Conservation (phyloP, 1,140 invertebrate species). For the Drosophila gunungcola region DNA sequence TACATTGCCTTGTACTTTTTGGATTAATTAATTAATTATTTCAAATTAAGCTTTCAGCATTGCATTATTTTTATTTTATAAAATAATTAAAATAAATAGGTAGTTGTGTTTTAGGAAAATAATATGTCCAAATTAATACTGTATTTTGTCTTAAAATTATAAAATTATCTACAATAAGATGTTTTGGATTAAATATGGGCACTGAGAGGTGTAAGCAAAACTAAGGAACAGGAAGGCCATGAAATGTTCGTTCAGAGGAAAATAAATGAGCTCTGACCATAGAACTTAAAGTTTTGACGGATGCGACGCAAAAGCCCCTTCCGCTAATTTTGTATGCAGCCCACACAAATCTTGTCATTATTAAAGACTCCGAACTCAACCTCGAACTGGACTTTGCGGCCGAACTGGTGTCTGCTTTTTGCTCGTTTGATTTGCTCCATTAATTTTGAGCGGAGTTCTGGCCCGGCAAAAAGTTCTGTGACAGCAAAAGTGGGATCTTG, state of each 20-base stretch:
- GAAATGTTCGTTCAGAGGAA: constrained; percentile 45
- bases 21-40: too few species aligned
- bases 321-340: constrained; percentile 73
- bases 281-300: constrained; percentile 36
- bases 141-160: too few species aligned
- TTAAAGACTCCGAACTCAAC: constrained; percentile 47
- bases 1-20: too few species aligned
- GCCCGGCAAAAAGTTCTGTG: constrained; percentile 58
- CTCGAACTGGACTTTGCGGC: constrained; percentile 25
- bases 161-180: too few species aligned
- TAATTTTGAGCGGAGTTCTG: constrained; percentile 68
- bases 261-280: constrained; percentile 62
- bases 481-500: constrained; percentile 36
- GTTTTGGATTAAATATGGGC: too few species aligned
- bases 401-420: constrained; percentile 47
- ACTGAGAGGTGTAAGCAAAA: neutral
- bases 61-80: too few species aligned
- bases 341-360: constrained; percentile 78
- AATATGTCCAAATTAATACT: too few species aligned
- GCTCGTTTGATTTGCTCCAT: constrained; percentile 74
- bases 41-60: too few species aligned
- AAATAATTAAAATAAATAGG: too few species aligned
- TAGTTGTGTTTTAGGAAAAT: too few species aligned
- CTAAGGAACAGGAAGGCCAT: constrained; percentile 5
- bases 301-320: constrained; percentile 20